These are phyloP conservation scores for Pipistrellus kuhlii DNA, from an alignment of 2,797 vertebrate genomes.

Conservation along the genomic window DNA sequence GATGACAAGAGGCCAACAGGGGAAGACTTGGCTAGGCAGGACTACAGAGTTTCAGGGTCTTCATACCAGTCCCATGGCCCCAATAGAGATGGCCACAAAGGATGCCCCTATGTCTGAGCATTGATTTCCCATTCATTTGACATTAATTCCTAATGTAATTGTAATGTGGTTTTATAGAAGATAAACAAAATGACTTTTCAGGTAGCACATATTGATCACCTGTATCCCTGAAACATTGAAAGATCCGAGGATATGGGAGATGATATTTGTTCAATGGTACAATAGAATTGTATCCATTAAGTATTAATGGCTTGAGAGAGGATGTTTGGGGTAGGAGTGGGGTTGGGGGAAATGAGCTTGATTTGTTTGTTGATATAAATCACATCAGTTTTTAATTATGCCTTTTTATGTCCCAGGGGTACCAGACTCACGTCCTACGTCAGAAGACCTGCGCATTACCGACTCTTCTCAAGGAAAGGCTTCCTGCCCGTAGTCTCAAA, in stretches of 20 bases:
- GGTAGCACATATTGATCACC: conserved; percentile 29
- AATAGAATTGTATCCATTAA: not conserved
- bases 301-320: conserved; percentile 60
- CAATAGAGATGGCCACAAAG: not conserved
- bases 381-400: conserved; percentile 32
- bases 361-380: conserved; percentile 28
- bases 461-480: not conserved
- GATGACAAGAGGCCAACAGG: not conserved
- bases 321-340: not conserved
- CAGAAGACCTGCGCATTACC: not conserved
- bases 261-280: conserved; percentile 63
- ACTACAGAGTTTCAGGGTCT: not conserved
- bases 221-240: not conserved
- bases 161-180: conserved; percentile 23
- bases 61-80: not conserved
- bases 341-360: not conserved
- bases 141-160: conserved; percentile 38
- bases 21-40: not conserved
- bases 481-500: not conserved
- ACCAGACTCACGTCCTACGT: not conserved
- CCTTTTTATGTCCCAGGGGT: not conserved
- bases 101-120: not conserved
- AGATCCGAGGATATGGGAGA: not conserved
- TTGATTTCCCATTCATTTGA: conserved; percentile 39
- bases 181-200: conserved; percentile 56